A percentile compares a stretch with the other conserved stretches of the same genome.
Conservation (phyloP, 1,140 invertebrate genomes). For the Diabrotica undecimpunctata region DNA sequence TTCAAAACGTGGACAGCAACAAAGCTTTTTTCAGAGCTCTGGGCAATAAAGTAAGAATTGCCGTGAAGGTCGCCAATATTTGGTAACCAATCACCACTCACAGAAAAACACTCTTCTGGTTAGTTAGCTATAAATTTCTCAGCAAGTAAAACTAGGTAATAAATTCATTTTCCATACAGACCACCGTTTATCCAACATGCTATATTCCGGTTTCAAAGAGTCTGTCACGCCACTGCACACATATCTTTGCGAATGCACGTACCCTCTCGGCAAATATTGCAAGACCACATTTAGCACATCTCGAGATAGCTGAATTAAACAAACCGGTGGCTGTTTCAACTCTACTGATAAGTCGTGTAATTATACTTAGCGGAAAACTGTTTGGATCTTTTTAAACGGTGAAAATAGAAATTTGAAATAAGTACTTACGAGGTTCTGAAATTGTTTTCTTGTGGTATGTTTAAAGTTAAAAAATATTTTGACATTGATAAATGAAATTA, state of each 20-base stretch:
- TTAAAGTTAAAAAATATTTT: too few species aligned
- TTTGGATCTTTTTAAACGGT: neutral
- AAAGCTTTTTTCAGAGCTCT: too few species aligned
- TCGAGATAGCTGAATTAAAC: slow-evolving; percentile 1
- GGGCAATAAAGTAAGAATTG: too few species aligned
- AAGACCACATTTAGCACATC: neutral
- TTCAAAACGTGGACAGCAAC: too few species aligned
- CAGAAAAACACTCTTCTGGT: neutral
- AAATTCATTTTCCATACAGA: neutral
- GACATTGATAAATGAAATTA: too few species aligned
- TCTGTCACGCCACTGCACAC: neutral
- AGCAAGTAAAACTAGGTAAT: neutral
- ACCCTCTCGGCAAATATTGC: neutral
- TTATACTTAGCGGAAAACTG: neutral
- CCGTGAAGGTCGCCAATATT: too few species aligned
- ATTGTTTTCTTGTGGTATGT: too few species aligned
- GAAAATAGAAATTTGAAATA: too few species aligned
- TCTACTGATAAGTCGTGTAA: neutral
- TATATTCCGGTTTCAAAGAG: neutral
- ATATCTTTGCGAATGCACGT: neutral
- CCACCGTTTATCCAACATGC: neutral
- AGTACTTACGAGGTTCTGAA: too few species aligned
- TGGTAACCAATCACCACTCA: neutral
- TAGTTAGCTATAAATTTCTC: neutral
- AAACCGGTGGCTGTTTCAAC: neutral